Evolutionary conservation across 2,113 vertebrate species (phyloP).

Genomic region (Myotis brandtii): DNA sequence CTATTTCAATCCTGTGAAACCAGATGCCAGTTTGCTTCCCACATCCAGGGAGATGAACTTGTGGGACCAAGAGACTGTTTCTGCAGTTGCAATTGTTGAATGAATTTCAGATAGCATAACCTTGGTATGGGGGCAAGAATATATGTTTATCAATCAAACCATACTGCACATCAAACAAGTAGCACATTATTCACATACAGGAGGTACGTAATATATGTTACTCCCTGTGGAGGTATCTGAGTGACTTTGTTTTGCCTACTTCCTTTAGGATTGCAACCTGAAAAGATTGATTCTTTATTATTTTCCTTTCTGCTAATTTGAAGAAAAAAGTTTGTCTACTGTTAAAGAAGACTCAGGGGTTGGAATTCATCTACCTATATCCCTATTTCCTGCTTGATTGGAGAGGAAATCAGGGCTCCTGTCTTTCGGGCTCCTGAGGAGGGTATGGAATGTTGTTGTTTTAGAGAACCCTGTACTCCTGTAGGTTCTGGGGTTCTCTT

Average conservation of each 20-base stretch:
- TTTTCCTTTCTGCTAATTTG: constrained; percentile 23
- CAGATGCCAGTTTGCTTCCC: neutral
- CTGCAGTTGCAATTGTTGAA: neutral
- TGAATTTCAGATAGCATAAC: neutral
- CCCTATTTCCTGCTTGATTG: neutral
- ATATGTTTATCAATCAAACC: neutral
- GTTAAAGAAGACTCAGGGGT: neutral
- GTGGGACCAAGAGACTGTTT: neutral
- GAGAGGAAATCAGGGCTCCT: neutral
- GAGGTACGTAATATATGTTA: neutral
- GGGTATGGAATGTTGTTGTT: neutral
- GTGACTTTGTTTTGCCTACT: neutral
- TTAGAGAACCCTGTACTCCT: neutral
- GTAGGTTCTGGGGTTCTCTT: neutral
- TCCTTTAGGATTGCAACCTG: neutral
- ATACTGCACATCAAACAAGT: neutral
- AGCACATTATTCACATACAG: neutral
- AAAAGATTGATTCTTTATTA: neutral
- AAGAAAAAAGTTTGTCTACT: constrained; percentile 34
- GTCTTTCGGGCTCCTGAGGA: neutral
- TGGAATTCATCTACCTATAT: neutral
- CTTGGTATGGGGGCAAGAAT: neutral
- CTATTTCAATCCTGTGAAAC: constrained; percentile 6
- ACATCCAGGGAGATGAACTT: neutral
- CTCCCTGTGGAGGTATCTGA: neutral